Evolutionary conservation across 2,113 vertebrate species (phyloP), one percentile per base, ranked within the genome.

Genomic region (Pao palembangensis): DNA sequence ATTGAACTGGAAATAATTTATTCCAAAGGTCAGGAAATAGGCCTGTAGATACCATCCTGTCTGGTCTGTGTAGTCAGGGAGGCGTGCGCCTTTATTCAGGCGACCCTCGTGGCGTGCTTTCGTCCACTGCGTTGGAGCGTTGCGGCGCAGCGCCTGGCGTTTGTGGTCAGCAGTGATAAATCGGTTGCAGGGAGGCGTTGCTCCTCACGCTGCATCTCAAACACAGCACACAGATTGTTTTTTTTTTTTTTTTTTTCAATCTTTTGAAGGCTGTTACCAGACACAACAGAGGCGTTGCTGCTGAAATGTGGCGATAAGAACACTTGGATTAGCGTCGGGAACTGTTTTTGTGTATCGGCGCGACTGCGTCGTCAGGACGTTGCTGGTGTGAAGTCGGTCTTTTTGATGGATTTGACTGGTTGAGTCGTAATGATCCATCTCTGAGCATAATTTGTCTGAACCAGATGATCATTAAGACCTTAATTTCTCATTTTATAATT

Each of bases 291-390:
- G 44, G 66, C n/a, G 1, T 19, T 15, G 25, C 49, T 50, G 67
- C 75, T 79, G 79, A 70, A 75, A 75, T 53, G 3, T 18, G 43
- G 50, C 67, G 75, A 76, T 81, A 74, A 81, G 57, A 61, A 18
- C 11, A 12, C 21, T 5, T 1, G 63, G 72, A 67, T 72, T 76
- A 62, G 43, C 0, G 3, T 17, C 2, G 18, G 38, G 51, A 59
- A n/a, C 15, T 38, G 51, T 31, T 66, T 4, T 10, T 38, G 21
- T 14, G 51, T 54, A 34, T 52, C 2, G 3, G 18, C 2, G 7
- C 23, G 3, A 10, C 20, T 25, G 50, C 56, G 42, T 60, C 19
- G 8, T 50, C 10, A 44, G 1, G 8, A 15, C 0, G 4, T 38
- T n/a, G 47, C 41, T 66, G 49, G 25, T 52, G 52, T 66, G 49